phyloP scores from a whole-genome alignment of 2,113 vertebrate species.

The Nicator chloris region DNA sequence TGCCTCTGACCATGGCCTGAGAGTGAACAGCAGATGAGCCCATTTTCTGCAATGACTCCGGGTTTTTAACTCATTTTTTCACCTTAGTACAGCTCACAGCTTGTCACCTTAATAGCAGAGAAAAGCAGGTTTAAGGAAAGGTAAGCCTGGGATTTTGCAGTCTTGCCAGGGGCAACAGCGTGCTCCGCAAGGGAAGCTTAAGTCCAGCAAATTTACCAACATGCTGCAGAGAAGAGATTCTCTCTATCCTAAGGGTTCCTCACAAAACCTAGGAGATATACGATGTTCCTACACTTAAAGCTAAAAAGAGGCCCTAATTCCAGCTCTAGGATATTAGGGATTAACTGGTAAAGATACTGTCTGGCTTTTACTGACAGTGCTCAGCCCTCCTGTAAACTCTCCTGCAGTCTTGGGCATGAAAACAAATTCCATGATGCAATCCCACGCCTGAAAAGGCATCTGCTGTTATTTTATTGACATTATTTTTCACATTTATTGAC shows the following conservation, averaged over 20 bases:
- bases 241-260: background rate
- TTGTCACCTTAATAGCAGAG: background rate
- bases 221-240: background rate
- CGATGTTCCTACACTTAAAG: background rate
- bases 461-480: background rate
- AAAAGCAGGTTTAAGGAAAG: background rate
- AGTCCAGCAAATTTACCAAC: background rate
- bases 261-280: background rate
- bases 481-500: background rate
- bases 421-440: background rate
- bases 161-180: fast-evolving
- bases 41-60: fast-evolving
- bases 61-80: background rate
- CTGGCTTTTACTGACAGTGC: background rate
- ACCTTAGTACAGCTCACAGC: background rate
- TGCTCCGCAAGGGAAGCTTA: background rate
- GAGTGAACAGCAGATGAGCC: fast-evolving
- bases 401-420: background rate
- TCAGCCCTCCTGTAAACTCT: background rate
- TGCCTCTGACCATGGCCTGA: fast-evolving
- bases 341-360: background rate
- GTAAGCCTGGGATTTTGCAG: background rate
- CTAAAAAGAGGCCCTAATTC: background rate
- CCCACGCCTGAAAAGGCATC: background rate
- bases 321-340: background rate